These are phyloP conservation scores for Caenorhabditis drosophilae DNA, from an alignment of 2,888 invertebrate genomes.

Conservation along the genomic window DNA sequence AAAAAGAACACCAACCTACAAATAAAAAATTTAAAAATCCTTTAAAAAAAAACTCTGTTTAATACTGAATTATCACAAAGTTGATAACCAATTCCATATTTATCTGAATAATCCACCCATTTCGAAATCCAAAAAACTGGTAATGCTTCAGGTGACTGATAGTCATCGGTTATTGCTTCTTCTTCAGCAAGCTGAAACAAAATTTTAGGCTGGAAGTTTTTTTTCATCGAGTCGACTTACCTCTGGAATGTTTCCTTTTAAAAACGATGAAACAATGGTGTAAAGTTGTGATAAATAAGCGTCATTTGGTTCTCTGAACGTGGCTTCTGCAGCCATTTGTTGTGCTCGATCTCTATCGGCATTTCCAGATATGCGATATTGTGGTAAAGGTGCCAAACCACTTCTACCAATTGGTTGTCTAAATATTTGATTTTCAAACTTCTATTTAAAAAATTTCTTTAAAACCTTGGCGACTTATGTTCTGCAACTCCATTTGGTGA, in stretches of 20 bases:
- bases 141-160: constrained; percentile 90
- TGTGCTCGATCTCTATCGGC: constrained; percentile 29
- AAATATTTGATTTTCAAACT: neutral
- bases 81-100: constrained; percentile 98
- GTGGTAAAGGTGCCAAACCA: constrained; percentile 19
- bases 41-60: neutral
- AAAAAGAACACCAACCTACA: constrained; percentile 87
- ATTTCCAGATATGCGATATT: constrained; percentile 19
- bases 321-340: constrained; percentile 29
- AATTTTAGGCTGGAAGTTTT: neutral
- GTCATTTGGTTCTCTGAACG: constrained; percentile 35
- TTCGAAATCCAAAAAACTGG: constrained; percentile 97
- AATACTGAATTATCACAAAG: constrained; percentile 84
- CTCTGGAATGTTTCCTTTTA: constrained; percentile 25
- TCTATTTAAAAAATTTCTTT: neutral
- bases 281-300: constrained; percentile 34
- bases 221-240: neutral
- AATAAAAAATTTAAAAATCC: constrained; percentile 67
- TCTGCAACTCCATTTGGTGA: constrained; percentile 13
- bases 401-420: constrained; percentile 24
- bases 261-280: constrained; percentile 17
- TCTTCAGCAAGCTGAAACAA: constrained; percentile 30
- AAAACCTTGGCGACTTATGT: neutral
- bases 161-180: constrained; percentile 77
- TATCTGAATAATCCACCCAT: constrained; percentile 99